These are phyloP conservation scores for Halisarca cf. caerulea DNA, from an alignment of 37 sponge, comb jelly and placozoan species.

Conservation along the genomic window DNA sequence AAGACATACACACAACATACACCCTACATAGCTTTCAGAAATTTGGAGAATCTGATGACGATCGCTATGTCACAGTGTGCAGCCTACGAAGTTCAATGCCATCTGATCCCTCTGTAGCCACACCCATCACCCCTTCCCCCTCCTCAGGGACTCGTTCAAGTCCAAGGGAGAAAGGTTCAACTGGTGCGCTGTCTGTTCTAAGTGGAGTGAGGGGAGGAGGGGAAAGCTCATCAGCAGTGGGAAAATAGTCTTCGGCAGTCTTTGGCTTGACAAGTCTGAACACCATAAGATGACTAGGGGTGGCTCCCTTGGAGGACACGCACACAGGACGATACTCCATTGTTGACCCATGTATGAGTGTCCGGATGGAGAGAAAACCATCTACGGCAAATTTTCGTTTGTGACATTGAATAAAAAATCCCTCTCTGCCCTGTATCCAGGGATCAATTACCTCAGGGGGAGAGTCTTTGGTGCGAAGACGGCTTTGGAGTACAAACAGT, in stretches of 20 bases:
- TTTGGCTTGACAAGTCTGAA: constrained; percentile 16
- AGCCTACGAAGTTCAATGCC: too few relatives aligned
- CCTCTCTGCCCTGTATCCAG: constrained; percentile 46
- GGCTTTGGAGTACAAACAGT: constrained; percentile 37
- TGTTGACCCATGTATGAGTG: not conserved
- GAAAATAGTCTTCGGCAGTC: not conserved
- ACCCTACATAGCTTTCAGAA: too few relatives aligned
- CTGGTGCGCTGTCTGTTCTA: too few relatives aligned
- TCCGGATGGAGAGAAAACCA: constrained; percentile 42
- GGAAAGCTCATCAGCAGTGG: too few relatives aligned
- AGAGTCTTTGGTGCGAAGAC: not conserved
- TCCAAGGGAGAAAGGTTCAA: too few relatives aligned
- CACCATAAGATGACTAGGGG: constrained; percentile 22
- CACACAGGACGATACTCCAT: constrained; percentile 28
- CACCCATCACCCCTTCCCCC: too few relatives aligned
- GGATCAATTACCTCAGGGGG: constrained; percentile 1
- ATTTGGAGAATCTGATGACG: too few relatives aligned
- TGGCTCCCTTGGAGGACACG: not conserved
- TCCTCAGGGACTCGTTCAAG: too few relatives aligned
- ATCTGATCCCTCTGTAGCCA: too few relatives aligned
- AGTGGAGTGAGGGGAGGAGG: too few relatives aligned
- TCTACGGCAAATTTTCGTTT: constrained; percentile 12
- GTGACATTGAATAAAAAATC: constrained; percentile 57
- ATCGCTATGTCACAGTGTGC: too few relatives aligned
- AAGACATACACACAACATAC: too few relatives aligned